phyloP scores from a whole-genome alignment of 35 echinoderm and acorn worm species.

The Ophioderma brevispina region DNA sequence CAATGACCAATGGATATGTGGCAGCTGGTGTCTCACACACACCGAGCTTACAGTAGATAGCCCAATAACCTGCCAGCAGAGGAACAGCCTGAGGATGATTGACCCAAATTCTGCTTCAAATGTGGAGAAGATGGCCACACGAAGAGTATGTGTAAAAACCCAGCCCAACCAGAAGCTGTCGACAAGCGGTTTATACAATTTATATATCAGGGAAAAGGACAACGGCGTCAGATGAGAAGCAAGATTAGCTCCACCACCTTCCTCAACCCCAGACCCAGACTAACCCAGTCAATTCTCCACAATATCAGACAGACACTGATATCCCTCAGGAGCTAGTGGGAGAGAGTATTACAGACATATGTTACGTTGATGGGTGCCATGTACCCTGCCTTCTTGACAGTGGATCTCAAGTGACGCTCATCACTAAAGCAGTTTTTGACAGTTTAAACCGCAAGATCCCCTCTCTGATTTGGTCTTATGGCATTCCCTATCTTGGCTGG shows the following conservation, averaged over 20 bases:
- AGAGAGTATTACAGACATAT: constrained; percentile 10
- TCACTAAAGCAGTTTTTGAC: constrained; percentile 45
- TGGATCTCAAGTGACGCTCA: constrained; percentile 67
- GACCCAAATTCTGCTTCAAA: constrained; percentile 47
- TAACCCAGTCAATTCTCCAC: background rate
- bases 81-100: background rate
- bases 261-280: too few species aligned
- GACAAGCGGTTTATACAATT: constrained; percentile 49
- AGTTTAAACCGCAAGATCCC: constrained; percentile 8
- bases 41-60: background rate
- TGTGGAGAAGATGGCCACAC: constrained; percentile 67
- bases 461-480: constrained; percentile 44
- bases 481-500: constrained; percentile 70
- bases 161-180: background rate
- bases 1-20: background rate
- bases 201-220: constrained; percentile 52
- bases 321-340: constrained; percentile 57
- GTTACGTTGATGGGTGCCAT: constrained; percentile 34
- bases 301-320: background rate
- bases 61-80: background rate
- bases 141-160: constrained; percentile 21
- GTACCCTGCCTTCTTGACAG: constrained; percentile 56
- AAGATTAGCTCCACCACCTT: background rate
- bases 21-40: background rate
- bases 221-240: constrained; percentile 18